Base-by-base conservation (phyloP, 2,113 vertebrate species). In the Paedocypris sp. region DNA sequence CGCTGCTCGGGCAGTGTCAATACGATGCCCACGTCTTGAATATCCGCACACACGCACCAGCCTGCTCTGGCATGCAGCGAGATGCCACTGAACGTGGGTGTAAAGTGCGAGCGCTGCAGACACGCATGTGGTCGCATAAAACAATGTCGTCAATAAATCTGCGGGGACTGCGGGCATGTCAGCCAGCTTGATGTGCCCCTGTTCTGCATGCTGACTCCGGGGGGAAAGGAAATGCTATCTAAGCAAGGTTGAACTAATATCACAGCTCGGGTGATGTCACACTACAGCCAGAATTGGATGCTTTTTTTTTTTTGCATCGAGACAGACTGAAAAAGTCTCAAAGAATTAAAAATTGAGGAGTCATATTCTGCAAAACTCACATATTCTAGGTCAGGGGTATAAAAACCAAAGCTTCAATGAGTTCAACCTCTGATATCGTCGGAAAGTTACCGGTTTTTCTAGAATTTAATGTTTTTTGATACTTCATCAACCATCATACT, bases 171-270 rank as follows among this genome's bases (percentile, higher is more conserved):
- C 45, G 56, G 33, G 56, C 22, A 29, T 12, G 45, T 48, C 49
- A 25, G 41, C 56, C 58, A 26, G 65, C 42, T 53, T 54, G 19
- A 33, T 47, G 9, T 35, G 33, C 11, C 20, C 47, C 32, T 4
- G 46, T 22, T 19, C 15, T 41, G 5, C 36, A 31, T 66, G 57
- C 48, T 67, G 58, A 68, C 43, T 49, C 11, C 1, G 6, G 8
- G 11, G n/a, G 4, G 11, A 29, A 31, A 39, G 8, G 20, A 49
- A 67, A 62, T 13, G 50, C 49, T 19, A 54, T 19, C 39, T 32
- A 54, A 62, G 65, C 58, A 61, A 61, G 33, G 39, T 54, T 15
- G 29, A 36, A 22, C 15, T 52, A 7, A 68, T 58, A 50, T 51
- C 22, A 43, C 18, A 20, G 19, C 25, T 25, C 9, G 33, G 29